Conservation (phyloP, 2,888 invertebrate species). For the Tetrapedia diversipes region DNA sequence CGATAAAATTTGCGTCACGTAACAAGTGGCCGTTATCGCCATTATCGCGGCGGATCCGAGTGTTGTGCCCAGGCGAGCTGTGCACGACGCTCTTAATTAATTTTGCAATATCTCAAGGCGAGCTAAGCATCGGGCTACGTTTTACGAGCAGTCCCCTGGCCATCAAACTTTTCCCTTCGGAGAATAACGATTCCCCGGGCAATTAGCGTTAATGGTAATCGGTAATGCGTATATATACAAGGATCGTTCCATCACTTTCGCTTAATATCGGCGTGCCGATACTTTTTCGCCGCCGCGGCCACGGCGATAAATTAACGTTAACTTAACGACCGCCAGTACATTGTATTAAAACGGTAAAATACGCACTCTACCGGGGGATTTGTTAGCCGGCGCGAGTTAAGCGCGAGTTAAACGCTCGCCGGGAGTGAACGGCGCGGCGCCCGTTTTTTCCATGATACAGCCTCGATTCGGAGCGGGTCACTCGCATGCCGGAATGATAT, state of each 20-base stretch:
- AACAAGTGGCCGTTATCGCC: conserved; percentile 36
- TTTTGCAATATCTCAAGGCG: conserved; percentile 50
- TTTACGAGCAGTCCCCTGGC: conserved; percentile 49
- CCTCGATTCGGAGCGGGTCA: not conserved
- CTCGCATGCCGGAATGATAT: not conserved
- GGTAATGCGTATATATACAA: conserved; percentile 38
- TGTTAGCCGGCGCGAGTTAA: conserved; percentile 14
- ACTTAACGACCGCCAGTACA: conserved; percentile 46
- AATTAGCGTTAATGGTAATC: conserved; percentile 58
- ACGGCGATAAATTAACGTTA: conserved; percentile 47
- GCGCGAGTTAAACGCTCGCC: conserved; percentile 11
- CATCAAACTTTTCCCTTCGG: conserved; percentile 50
- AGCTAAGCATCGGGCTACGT: conserved; percentile 23
- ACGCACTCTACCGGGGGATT: conserved; percentile 40
- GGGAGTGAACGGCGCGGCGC: conserved; percentile 5
- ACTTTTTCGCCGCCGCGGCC: conserved; percentile 1
- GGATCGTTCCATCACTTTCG: conserved; percentile 50
- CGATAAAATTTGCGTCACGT: conserved; percentile 45
- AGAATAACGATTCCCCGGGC: conserved; percentile 48
- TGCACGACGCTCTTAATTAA: conserved; percentile 54
- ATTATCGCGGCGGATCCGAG: conserved; percentile 33
- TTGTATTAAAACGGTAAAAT: conserved; percentile 57
- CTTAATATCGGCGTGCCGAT: conserved; percentile 36
- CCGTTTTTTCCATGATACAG: too few relatives aligned
- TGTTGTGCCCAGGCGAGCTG: conserved; percentile 3